phyloP scores from a whole-genome alignment of 2,888 invertebrate genomes.

The Pteria penguin region DNA sequence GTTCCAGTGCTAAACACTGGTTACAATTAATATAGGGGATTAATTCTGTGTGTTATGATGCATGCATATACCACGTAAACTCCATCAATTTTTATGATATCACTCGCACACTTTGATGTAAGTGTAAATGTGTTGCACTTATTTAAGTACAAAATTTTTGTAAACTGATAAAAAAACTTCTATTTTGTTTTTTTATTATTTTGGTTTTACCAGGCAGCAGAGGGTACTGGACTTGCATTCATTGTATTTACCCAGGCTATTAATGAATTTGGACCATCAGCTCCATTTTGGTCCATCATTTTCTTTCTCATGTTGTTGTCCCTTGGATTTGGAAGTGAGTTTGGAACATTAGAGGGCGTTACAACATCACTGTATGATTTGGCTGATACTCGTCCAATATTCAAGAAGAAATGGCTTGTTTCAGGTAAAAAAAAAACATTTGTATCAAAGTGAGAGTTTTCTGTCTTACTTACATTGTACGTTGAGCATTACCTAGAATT shows the following conservation, averaged over 20 bases:
- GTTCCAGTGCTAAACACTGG: too few species aligned
- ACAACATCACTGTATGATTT: conserved; percentile 97
- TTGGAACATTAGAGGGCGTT: conserved; percentile 97
- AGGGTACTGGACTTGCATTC: conserved; percentile 96
- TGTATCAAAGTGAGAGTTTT: too few species aligned
- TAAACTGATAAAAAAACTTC: too few species aligned
- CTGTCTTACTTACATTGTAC: too few species aligned
- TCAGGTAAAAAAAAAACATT: too few species aligned
- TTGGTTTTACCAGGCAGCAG: conserved; percentile 87
- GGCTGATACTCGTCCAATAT: conserved; percentile 89
- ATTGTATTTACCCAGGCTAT: conserved; percentile 99
- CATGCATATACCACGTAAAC: too few species aligned
- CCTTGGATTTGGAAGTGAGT: conserved; percentile 95
- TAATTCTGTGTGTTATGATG: too few species aligned
- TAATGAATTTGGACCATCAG: conserved; percentile 91
- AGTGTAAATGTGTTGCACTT: too few species aligned
- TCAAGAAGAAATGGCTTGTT: conserved; percentile 85
- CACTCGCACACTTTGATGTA: neutral
- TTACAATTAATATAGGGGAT: too few species aligned
- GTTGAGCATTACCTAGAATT: too few species aligned
- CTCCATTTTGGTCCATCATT: conserved; percentile 97
- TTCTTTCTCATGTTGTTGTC: conserved; percentile 98
- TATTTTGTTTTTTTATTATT: neutral
- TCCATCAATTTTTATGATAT: too few species aligned
- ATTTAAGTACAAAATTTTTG: too few species aligned